These are phyloP conservation scores for Lemur catta DNA, from an alignment of 2,797 vertebrate genomes.

Conservation along the genomic window DNA sequence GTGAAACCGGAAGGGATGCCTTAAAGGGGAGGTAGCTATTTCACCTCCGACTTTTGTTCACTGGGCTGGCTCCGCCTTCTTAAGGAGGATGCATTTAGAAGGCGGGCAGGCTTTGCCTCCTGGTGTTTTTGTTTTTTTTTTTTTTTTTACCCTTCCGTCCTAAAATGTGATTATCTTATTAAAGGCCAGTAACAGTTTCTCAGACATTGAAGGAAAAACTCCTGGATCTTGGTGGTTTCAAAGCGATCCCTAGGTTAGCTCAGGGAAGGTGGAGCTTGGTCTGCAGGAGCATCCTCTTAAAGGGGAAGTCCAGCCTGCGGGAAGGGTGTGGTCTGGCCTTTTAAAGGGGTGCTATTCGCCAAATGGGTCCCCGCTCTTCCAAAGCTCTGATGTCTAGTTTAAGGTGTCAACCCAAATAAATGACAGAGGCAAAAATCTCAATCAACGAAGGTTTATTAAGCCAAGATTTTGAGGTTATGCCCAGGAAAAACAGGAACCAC, in stretches of 20 bases:
- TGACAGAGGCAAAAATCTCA: background rate
- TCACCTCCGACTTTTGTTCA: slow-evolving; percentile 16
- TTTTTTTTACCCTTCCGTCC: fast-evolving
- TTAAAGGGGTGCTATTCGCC: background rate
- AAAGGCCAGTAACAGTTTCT: background rate
- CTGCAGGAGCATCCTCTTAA: background rate
- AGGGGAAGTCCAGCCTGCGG: slow-evolving; percentile 10
- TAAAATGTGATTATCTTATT: background rate
- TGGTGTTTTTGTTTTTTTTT: no score
- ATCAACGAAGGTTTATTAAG: background rate
- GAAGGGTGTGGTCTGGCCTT: slow-evolving; percentile 22
- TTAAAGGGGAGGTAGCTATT: slow-evolving; percentile 68
- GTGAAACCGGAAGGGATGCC: slow-evolving; percentile 67
- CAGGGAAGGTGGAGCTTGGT: background rate
- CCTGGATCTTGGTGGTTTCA: background rate
- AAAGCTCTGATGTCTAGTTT: background rate
- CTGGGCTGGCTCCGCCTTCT: slow-evolving; percentile 5
- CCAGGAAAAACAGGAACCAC: background rate
- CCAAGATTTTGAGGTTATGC: background rate
- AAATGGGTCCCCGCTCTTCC: background rate
- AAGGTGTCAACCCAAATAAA: background rate
- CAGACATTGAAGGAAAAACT: background rate
- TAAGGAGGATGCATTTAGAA: slow-evolving; percentile 20
- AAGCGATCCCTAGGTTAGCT: background rate
- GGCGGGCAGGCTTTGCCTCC: background rate